Evolutionary conservation across 2,888 invertebrate genomes (phyloP), one percentile per base, ranked within the genome.

Genomic region (Fabriciana adippe): DNA sequence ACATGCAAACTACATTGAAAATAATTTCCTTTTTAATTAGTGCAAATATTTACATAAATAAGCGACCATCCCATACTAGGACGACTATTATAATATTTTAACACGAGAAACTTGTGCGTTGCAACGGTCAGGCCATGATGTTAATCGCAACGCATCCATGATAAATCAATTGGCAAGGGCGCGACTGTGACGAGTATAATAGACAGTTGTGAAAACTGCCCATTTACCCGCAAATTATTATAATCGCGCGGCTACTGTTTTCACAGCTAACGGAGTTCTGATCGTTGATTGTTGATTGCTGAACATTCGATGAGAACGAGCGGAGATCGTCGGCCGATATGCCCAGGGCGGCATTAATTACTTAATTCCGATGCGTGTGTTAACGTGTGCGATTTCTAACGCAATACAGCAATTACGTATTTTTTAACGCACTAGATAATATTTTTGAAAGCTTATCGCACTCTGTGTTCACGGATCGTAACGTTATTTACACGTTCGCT

Each of bases 321-420:
- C 77, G 74, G 77, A 82, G 92, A 92, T 92, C 82, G 90, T 88
- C 88, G 88, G 85, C 73, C 78, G 91, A 91, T 92, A 90, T 72
- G 74, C 72, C 76, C 75, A 76, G 79, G 76, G 79, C 79, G 78
- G 84, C 83, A 86, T 89, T 90, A 90, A 92, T 92, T 90, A 87
- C 87, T 88, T 87, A 89, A 91, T 89, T 87, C 87, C 84, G 83
- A 90, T 91, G 92, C 91, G 91, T 90, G 88, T 80, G 82, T 82
- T 86, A 82, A 83, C 79, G 82, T 85, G 83, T 85, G 81, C 87
- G 87, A 87, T 90, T 89, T 89, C 89, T 89, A 90, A 86, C 87
- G 86, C 86, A 88, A 86, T 78, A 78, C 77, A 68, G 81, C 81
- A 88, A 89, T 90, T 90, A 86, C 72, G 77, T 80, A 78, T 83